Base-by-base conservation (phyloP, 2,113 vertebrate genomes). In the Oenanthe oenanthe region DNA sequence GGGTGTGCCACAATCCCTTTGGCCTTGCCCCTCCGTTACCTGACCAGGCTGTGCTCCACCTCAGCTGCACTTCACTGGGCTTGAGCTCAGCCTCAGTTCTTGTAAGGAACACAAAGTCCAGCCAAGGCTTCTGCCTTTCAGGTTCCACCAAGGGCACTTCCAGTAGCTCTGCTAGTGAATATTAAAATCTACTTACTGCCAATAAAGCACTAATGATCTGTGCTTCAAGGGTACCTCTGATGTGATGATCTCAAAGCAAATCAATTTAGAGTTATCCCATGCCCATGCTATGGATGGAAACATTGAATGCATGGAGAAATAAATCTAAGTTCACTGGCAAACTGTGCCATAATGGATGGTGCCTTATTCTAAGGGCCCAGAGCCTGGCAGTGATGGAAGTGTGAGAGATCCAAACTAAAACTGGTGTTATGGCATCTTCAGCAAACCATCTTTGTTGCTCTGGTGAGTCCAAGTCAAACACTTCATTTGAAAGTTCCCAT, bases 171-270 rank as follows among this genome's bases (percentile, higher is more conserved):
- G 54, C 61, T 40, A 43, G 48, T 54, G 50, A 58, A 82, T 45
- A 87, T 79, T 66, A 85, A 90, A 93, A 74, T 62, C 58, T 58
- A 17, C 57, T 82, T 77, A 60, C 45, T 87, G 67, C 66, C 82
- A 93, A 91, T 88, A 77, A 85, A 93, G 73, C 79, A 21, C 40
- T 76, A 79, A 87, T 47, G 73, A 58, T 93, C 84, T 84, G 22
- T 61, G 80, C 84, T 95, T 93, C 82, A 91, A 92, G 80, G 76
- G 67, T 34, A 87, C 25, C 85, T 97, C 97, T 95, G 83, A 93
- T 96, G 88, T 63, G 42, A 93, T 91, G 85, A 85, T 91, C 86
- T 92, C 91, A 88, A 96, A 95, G 63, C 32, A 63, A 94, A 93
- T 95, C 58, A 82, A 17, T 87, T 58, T 70, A 57, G 76, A 28